phyloP scores from a whole-genome alignment of 2,113 vertebrate genomes.

The Phrynocephalus versicolor region DNA sequence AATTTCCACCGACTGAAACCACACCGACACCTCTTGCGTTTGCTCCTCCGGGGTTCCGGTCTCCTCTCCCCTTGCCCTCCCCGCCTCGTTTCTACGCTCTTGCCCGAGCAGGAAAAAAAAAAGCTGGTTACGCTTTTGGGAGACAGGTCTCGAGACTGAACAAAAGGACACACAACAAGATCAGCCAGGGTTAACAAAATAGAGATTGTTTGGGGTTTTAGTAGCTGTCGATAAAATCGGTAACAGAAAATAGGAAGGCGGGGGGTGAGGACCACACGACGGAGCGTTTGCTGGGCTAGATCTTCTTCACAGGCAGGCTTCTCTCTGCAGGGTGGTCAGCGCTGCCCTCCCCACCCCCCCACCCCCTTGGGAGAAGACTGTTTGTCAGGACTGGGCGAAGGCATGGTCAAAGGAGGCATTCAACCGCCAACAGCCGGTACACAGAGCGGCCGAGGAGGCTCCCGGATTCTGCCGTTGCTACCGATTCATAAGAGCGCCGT shows the following conservation, averaged over 20 bases:
- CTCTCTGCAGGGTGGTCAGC: neutral
- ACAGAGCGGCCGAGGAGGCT: conserved; percentile 56
- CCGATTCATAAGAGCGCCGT: conserved; percentile 38
- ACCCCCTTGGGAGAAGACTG: conserved; percentile 22
- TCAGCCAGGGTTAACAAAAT: conserved; percentile 62
- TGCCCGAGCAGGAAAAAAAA: neutral
- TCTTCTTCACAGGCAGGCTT: neutral
- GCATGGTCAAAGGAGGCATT: neutral
- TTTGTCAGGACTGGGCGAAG: conserved; percentile 11
- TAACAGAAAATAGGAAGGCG: conserved; percentile 47
- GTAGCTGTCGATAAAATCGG: conserved; percentile 46
- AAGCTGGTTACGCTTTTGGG: neutral
- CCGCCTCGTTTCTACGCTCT: accelerated
- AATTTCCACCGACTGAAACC: too few species aligned
- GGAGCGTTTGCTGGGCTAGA: neutral
- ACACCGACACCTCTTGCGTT: too few species aligned
- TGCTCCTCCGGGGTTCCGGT: neutral
- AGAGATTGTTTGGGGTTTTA: conserved; percentile 66
- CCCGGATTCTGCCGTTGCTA: conserved; percentile 1
- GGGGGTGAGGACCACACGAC: neutral
- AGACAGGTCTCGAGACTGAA: conserved; percentile 17
- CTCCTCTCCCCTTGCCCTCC: neutral
- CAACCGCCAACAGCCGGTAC: conserved; percentile 3
- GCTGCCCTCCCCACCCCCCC: neutral
- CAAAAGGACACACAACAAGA: conserved; percentile 66